A percentile compares a stretch with the other conserved stretches of the same genome.
Conservation (phyloP, 2,888 invertebrate genomes). For the Tetragonula carbonaria region DNA sequence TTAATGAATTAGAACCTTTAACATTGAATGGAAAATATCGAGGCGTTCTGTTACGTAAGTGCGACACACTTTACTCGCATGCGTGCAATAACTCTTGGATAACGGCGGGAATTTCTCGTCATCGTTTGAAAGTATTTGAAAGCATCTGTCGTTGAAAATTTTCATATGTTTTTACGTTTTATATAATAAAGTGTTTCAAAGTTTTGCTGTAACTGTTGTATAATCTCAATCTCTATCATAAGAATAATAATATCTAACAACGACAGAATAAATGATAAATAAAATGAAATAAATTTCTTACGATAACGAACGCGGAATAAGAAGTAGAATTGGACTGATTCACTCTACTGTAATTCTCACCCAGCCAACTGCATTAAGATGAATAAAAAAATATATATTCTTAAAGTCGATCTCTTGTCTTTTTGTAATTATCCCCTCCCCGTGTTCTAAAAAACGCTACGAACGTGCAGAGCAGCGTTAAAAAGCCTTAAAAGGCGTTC, state of each 20-base stretch:
- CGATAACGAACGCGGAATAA: background rate
- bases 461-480: background rate
- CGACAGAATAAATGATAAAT: background rate
- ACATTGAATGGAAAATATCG: background rate
- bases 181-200: no score
- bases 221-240: background rate
- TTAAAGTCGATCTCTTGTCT: background rate
- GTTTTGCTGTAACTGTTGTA: no score
- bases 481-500: constrained; percentile 11
- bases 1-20: background rate
- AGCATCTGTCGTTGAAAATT: no score
- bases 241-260: background rate
- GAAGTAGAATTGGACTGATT: background rate
- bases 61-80: background rate
- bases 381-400: background rate
- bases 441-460: background rate
- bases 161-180: no score
- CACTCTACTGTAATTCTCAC: background rate
- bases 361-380: background rate
- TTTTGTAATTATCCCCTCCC: background rate
- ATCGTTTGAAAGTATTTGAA: no score
- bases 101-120: no score
- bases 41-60: background rate
- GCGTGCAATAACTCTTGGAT: background rate
- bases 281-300: background rate